Evolutionary conservation across 2,888 invertebrate species (phyloP), one percentile per base, ranked within the genome.

Genomic region (Aromia moschata): DNA sequence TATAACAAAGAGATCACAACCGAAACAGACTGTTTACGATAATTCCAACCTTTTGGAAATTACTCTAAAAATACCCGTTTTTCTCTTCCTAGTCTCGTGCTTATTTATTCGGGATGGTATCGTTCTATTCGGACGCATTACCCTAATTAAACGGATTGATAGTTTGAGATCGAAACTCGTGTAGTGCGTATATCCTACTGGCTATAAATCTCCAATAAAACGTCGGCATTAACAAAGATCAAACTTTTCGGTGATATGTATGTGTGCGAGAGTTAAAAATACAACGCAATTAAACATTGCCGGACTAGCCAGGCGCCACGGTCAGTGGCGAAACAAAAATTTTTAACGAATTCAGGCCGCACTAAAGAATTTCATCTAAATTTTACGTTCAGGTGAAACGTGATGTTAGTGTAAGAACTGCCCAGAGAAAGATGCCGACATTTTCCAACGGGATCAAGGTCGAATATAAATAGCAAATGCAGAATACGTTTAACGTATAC

Each of bases 201-300:
- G 25, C 40, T 25, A 40, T 49, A 49, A 49, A 49, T 49, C 38
- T 49, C 37, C 49, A 49, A 49, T 49, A 49, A 49, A 49, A 49
- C 38, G 36, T 20, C 15, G 49, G 38, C 49, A 49, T 49, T 49
- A 49, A 49, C 49, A 25, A 38, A 49, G 37, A 49, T 49, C 49
- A 25, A 38, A 38, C 25, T 49, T 49, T 45, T 49, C 37, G 38
- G 38, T 49, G 49, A 49, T 49, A 49, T 49, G 49, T 49, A 49
- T 49, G 38, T 49, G 49, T 49, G 38, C 25, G 25, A 3, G 25
- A 49, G 36, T 49, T 49, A 49, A 49, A 40, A 38, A 49, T 49
- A 38, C 25, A 49, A 36, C 38, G 38, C 49, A 49, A 17, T 49
- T 38, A 37, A 47, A 47, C 37, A 36, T 36, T 47, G 47, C 11